Conservation (phyloP, 2,888 invertebrate genomes). For the Cinara cedri region DNA sequence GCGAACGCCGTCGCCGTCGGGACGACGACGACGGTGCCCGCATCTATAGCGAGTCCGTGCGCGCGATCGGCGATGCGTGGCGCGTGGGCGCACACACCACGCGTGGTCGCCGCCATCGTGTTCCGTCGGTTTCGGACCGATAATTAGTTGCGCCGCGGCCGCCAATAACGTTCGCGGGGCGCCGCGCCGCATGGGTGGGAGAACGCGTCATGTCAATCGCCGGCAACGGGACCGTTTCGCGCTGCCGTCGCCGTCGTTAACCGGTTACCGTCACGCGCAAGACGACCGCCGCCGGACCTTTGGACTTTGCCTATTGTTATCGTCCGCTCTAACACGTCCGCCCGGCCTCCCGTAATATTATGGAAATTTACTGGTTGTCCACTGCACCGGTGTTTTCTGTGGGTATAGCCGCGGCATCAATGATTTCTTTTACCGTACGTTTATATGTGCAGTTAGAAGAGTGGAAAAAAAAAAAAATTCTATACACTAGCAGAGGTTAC, state of each 20-base stretch:
- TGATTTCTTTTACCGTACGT: no score
- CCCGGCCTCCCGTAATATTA: neutral
- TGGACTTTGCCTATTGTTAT: conserved; percentile 35
- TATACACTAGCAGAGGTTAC: no score
- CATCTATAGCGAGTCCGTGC: no score
- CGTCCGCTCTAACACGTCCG: neutral
- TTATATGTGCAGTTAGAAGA: no score
- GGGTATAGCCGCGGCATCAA: no score
- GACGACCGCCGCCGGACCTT: conserved; percentile 14
- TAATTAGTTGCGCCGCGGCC: neutral
- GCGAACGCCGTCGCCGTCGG: no score
- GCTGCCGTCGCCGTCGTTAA: conserved; percentile 29
- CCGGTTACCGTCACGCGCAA: conserved; percentile 42
- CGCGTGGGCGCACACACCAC: conserved; percentile 29
- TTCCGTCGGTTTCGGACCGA: neutral
- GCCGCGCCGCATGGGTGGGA: neutral
- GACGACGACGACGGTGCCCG: no score
- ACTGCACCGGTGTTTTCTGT: neutral
- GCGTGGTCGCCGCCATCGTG: neutral
- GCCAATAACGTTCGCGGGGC: neutral
- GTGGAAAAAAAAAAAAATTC: no score
- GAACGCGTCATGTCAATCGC: conserved; percentile 20
- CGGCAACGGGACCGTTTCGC: conserved; percentile 49
- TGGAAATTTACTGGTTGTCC: no score
- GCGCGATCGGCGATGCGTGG: neutral